Evolutionary conservation across 2,888 invertebrate species (phyloP).

Genomic region (Drosophila multiciliata): DNA sequence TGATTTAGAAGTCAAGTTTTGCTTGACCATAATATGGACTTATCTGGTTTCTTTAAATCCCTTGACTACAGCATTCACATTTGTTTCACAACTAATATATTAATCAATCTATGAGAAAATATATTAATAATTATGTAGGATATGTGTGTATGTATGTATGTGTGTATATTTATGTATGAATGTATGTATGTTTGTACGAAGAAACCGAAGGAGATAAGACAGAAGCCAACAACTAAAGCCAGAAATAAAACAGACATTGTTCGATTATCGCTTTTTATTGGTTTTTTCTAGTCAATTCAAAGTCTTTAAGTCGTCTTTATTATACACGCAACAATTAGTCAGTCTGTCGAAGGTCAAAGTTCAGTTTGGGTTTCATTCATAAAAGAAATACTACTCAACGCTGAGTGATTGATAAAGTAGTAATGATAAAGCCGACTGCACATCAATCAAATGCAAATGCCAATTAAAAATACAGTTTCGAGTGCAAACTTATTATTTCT

Average conservation of each 20-base stretch:
- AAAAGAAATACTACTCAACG: constrained; percentile 27
- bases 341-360: constrained; percentile 31
- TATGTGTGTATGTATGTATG: too few species aligned
- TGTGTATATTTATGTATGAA: not conserved
- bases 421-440: constrained; percentile 19
- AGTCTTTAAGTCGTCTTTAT: not conserved
- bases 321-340: not conserved
- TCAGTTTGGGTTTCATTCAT: constrained; percentile 43
- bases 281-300: not conserved
- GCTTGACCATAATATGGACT: not conserved
- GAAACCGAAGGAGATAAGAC: not conserved
- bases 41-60: too few species aligned
- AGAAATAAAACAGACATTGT: not conserved
- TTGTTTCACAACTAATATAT: too few species aligned
- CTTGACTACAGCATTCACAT: too few species aligned
- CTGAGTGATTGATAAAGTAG: constrained; percentile 29
- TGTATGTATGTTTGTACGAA: not conserved
- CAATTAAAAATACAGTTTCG: constrained; percentile 29
- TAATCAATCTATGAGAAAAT: too few species aligned
- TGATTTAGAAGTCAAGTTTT: not conserved
- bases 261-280: not conserved
- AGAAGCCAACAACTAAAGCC: not conserved
- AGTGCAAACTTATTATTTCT: constrained; percentile 36
- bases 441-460: constrained; percentile 7
- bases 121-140: too few species aligned